Evolutionary conservation across 2,113 vertebrate species (phyloP), one percentile per base, ranked within the genome.

Genomic region (Falco punctatus): DNA sequence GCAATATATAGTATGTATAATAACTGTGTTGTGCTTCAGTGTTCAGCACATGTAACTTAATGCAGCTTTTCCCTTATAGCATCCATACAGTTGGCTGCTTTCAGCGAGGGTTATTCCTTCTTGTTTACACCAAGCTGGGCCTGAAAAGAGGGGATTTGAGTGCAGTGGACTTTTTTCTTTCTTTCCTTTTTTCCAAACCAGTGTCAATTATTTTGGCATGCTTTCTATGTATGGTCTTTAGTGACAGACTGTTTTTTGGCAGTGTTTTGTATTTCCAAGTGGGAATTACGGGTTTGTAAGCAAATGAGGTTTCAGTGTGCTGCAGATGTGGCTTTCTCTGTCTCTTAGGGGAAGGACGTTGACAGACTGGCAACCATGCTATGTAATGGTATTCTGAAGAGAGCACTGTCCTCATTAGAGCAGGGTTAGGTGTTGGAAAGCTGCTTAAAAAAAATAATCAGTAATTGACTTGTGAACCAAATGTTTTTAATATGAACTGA

Each of bases 261-360:
- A 97, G 94, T 32, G 22, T 92, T 98, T 74, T 97, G 62, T 92
- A 62, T 97, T 98, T 97, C 93, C 96, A 97, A 71, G 90, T 97
- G 97, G 95, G 96, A 97, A 97, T 97, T 97, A 96, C 1, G 85
- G 95, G 96, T 96, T 97, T 97, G 78, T 97, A 97, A 97, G 96
- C 97, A 98, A 97, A 97, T 97, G 91, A 97, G 97, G 95, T 98
- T 97, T 98, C 96, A 97, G 94, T 97, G 91, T 97, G 96, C 95
- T 97, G 96, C 97, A 98, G 96, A 98, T 98, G 97, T 97, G 97
- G 94, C 97, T 97, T 94, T 97, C 88, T 94, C 26, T 92, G 70
- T 98, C 97, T 97, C 97, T 96, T 81, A 92, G 97, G 96, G 92
- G 86, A 93, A 97, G 81, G 94, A 97, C 94, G 79, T 84, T 92